Evolutionary conservation across 2,888 invertebrate genomes (phyloP).

Genomic region (Drosophila acutilabella): DNA sequence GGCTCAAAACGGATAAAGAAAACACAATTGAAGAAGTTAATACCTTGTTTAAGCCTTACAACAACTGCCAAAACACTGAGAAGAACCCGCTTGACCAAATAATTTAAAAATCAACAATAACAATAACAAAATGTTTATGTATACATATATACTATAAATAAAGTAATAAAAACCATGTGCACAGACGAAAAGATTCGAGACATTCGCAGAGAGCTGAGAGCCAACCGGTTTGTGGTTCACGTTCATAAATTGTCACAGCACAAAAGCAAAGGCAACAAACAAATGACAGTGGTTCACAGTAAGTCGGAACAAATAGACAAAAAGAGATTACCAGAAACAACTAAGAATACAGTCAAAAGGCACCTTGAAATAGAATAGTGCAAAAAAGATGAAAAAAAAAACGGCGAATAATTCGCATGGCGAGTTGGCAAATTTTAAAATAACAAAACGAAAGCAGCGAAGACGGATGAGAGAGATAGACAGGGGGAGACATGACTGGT

Average conservation of each 20-base stretch:
- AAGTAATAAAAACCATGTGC: slow-evolving; percentile 53
- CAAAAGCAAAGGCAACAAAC: slow-evolving; percentile 5
- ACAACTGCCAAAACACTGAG: slow-evolving; percentile 32
- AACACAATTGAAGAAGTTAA: slow-evolving; percentile 8
- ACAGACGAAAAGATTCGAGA: slow-evolving; percentile 28
- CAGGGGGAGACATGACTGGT: not conserved
- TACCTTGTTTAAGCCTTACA: slow-evolving; percentile 17
- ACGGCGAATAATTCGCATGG: not conserved
- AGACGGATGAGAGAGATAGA: not conserved
- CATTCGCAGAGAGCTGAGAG: slow-evolving; percentile 19
- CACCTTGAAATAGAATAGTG: slow-evolving; percentile 31
- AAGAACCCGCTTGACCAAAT: slow-evolving; percentile 32
- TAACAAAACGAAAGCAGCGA: not conserved
- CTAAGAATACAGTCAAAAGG: slow-evolving; percentile 7
- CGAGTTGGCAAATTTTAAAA: not conserved
- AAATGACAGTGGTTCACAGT: slow-evolving; percentile 67
- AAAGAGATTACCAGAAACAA: slow-evolving; percentile 33
- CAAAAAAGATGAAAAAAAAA: not conserved
- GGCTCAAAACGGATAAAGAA: slow-evolving; percentile 5
- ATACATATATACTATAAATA: slow-evolving; percentile 23
- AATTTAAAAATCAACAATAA: slow-evolving; percentile 31
- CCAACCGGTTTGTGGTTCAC: slow-evolving; percentile 57
- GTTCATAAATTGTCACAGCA: slow-evolving; percentile 60
- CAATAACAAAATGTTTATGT: slow-evolving; percentile 20
- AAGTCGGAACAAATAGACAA: slow-evolving; percentile 25